Evolutionary conservation across 2,113 vertebrate genomes (phyloP).

Genomic region (Ictidomys tridecemlineatus): DNA sequence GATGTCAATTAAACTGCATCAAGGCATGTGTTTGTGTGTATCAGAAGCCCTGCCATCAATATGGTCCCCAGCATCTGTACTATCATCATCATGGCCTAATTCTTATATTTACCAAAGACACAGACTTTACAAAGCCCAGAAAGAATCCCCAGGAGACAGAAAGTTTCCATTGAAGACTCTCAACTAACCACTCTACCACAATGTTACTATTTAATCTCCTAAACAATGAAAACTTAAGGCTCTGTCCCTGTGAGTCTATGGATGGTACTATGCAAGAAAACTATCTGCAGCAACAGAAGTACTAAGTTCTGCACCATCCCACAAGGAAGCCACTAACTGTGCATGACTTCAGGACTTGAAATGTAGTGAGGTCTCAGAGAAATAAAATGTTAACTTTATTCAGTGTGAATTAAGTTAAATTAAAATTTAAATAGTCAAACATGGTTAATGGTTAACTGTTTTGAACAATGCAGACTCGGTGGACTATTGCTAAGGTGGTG

Average conservation of each 20-base stretch:
- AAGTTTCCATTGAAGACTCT: background rate
- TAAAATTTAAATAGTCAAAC: background rate
- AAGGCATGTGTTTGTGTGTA: background rate
- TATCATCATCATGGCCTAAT: background rate
- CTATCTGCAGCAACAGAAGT: background rate
- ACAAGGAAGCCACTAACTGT: fast-evolving
- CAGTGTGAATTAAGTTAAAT: background rate
- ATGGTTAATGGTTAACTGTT: background rate
- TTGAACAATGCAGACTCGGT: background rate
- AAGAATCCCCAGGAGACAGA: background rate
- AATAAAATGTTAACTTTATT: background rate
- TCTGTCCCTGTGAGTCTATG: background rate
- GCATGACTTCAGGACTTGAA: background rate
- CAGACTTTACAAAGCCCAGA: background rate
- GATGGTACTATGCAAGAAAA: background rate
- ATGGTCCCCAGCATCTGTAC: no score
- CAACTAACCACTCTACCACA: background rate
- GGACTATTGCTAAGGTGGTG: background rate
- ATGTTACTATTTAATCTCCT: background rate
- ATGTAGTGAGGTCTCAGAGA: background rate
- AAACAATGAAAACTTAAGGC: background rate
- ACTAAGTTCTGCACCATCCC: no score
- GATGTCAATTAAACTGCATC: background rate
- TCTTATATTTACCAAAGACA: background rate
- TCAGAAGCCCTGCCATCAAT: background rate